These are phyloP conservation scores for Anolis carolinensis DNA, from an alignment of 2,113 vertebrate species.

Conservation along the genomic window DNA sequence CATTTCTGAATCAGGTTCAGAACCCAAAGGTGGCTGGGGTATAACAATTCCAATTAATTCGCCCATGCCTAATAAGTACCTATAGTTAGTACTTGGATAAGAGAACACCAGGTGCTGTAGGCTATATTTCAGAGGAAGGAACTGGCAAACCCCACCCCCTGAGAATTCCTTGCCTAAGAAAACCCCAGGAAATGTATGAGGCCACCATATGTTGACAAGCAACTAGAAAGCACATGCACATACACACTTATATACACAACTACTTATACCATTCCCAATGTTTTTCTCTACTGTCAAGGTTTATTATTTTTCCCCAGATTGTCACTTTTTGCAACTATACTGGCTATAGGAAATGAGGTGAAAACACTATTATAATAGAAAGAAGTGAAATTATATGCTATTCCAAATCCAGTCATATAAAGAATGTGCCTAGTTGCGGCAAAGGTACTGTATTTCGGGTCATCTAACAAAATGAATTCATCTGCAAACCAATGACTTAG, in stretches of 20 bases:
- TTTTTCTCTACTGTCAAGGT: not conserved
- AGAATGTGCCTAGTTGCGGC: not conserved
- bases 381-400: not conserved
- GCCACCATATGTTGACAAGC: no score
- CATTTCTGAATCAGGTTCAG: no score
- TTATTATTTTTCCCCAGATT: not conserved
- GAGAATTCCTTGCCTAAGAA: no score
- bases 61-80: no score
- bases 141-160: no score
- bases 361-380: not conserved
- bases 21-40: no score
- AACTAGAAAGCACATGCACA: no score
- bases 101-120: no score
- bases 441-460: not conserved
- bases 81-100: no score
- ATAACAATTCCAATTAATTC: no score
- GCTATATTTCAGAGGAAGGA: no score
- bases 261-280: not conserved
- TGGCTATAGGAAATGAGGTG: not conserved
- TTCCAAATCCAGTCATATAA: not conserved
- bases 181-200: no score
- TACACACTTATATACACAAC: not conserved
- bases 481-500: not conserved
- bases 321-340: not conserved
- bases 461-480: conserved; percentile 17